phyloP scores from a whole-genome alignment of 2,888 invertebrate genomes.

The Melolontha melolontha region DNA sequence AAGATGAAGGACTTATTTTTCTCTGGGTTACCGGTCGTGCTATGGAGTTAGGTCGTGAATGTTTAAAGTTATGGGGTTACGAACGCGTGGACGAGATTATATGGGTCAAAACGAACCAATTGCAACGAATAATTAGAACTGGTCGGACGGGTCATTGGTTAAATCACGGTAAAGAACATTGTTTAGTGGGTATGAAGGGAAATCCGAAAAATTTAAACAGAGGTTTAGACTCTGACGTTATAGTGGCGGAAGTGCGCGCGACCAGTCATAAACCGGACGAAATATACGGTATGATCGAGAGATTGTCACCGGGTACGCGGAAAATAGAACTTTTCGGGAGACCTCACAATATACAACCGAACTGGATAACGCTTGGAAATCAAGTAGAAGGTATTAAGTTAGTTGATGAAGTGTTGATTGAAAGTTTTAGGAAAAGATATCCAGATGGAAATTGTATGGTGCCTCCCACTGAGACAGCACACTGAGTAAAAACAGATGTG shows the following conservation, averaged over 20 bases:
- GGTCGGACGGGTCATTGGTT: conserved; percentile 98
- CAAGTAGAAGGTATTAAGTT: conserved; percentile 95
- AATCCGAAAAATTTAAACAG: conserved; percentile 90
- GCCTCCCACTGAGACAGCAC: conserved; percentile 58
- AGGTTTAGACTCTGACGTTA: conserved; percentile 97
- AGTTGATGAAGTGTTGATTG: conserved; percentile 91
- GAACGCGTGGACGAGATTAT: conserved; percentile 96
- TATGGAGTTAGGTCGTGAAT: conserved; percentile 96
- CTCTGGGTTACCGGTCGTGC: conserved; percentile 98
- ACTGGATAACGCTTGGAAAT: conserved; percentile 98
- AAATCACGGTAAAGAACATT: conserved; percentile 98
- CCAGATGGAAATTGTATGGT: conserved; percentile 86
- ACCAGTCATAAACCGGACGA: conserved; percentile 99
- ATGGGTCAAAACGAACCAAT: conserved; percentile 99
- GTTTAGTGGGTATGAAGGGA: conserved; percentile 96
- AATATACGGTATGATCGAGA: conserved; percentile 97
- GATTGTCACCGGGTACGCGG: conserved; percentile 94
- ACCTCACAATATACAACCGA: conserved; percentile 97
- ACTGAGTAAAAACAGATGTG: conserved; percentile 43
- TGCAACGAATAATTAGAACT: conserved; percentile 96
- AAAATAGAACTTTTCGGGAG: conserved; percentile 98
- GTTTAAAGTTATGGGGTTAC: conserved; percentile 96
- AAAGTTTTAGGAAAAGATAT: conserved; percentile 90
- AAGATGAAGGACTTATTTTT: conserved; percentile 96
- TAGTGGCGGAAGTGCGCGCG: conserved; percentile 97